These are phyloP conservation scores for Solea solea DNA, from an alignment of 2,113 vertebrate species.

Conservation along the genomic window DNA sequence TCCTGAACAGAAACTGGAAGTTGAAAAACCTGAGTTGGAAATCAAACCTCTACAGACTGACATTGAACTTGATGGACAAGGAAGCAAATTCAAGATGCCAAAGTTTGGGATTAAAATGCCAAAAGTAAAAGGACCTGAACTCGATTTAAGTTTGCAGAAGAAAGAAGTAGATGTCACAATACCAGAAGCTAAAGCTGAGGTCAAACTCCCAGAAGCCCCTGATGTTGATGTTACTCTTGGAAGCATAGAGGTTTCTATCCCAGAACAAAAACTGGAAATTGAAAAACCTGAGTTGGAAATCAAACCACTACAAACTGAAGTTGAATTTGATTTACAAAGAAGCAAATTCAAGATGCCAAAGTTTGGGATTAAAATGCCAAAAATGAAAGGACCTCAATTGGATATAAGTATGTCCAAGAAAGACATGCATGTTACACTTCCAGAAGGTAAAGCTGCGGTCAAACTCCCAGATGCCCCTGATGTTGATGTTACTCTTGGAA, in stretches of 20 bases:
- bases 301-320: constrained; percentile 1
- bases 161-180: too few species aligned
- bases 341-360: constrained; percentile 15
- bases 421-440: constrained; percentile 14
- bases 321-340: constrained; percentile 4
- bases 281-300: constrained; percentile 27
- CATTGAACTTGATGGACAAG: too few species aligned
- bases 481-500: constrained; percentile 8
- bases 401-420: constrained; percentile 41
- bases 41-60: too few species aligned
- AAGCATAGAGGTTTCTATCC: background rate
- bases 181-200: too few species aligned
- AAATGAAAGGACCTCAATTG: constrained; percentile 37
- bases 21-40: too few species aligned
- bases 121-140: too few species aligned
- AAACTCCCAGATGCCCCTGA: constrained; percentile 40
- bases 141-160: too few species aligned
- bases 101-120: too few species aligned
- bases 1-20: too few species aligned
- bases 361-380: constrained; percentile 34
- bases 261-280: constrained; percentile 28
- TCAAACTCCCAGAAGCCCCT: background rate
- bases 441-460: constrained; percentile 9
- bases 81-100: too few species aligned
- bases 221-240: too few species aligned